Base-by-base conservation (phyloP, 1,140 invertebrate genomes). In the Drosophila ogumai region DNA sequence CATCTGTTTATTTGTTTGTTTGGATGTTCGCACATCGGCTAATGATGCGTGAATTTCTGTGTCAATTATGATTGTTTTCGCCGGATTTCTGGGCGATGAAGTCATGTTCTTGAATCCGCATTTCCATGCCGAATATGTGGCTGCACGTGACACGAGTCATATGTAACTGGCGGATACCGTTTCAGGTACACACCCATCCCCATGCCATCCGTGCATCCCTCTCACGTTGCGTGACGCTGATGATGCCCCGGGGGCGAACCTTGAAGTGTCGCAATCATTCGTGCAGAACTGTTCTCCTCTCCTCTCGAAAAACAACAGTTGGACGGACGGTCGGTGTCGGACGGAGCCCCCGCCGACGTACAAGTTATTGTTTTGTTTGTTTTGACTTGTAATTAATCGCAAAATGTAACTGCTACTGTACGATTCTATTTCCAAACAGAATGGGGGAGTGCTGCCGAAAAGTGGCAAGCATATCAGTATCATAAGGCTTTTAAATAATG, bases 41-140 rank as follows among this genome's bases (percentile, higher is more conserved):
- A 90, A 88, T 90, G 85, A 88, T 81, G 85, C 85, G 78, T 88
- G 66, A 58, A 90, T 80, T 78, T 90, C 46, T 75, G 54, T 74
- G 81, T 80, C 69, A 76, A 58, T 79, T 68, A 54, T 54, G 17
- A 59, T 63, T 49, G 46, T 55, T 74, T 68, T 56, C 13, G 36
- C 10, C 15, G 68, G 66, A 71, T 72, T 56, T 59, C 65, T 80
- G 36, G 38, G 25, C 46, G 85, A 88, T 88, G 85, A 88, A 90
- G 85, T 88, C 84, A 88, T 84, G 13, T 60, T 56, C 28, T 44
- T 49, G 44, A 52, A 8, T 36, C 32, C 13, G 5, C 19, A 40
- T 75, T 65, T 65, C 54, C 46, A 75, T 65, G 65, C 50, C 58
- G 56, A 81, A 86, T 72, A 54, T n/a, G 36, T 8, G 59, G 49